Evolutionary conservation across 2,797 vertebrate genomes (phyloP).

Genomic region (Pipistrellus nathusii): DNA sequence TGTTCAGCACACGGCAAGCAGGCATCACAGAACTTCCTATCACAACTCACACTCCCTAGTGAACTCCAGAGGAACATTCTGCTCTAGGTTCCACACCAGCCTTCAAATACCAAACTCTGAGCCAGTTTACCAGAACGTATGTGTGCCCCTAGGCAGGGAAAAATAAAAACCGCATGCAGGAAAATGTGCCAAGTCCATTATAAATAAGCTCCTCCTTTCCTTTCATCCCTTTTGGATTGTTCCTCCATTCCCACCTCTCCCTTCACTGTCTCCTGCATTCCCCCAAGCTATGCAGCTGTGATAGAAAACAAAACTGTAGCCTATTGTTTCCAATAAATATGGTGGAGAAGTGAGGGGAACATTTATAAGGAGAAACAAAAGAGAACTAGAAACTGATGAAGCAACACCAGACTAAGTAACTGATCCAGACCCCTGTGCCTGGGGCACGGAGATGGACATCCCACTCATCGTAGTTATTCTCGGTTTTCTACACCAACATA

Average conservation of each 20-base stretch:
- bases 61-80: not conserved
- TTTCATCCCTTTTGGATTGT: not conserved
- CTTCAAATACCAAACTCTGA: not conserved
- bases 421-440: not conserved
- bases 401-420: not conserved
- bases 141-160: accelerated
- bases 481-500: not conserved
- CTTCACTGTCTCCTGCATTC: accelerated
- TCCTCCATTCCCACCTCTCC: not conserved
- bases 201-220: not conserved
- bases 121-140: not conserved
- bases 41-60: not conserved
- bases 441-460: no score
- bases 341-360: not conserved
- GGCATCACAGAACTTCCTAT: not conserved
- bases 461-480: accelerated
- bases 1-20: not conserved
- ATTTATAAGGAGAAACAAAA: not conserved
- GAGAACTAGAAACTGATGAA: not conserved
- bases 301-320: not conserved
- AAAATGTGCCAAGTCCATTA: not conserved
- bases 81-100: not conserved
- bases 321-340: not conserved
- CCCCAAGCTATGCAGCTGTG: not conserved
- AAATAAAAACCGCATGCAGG: not conserved